These are phyloP conservation scores for Branchipolynoe longqiensis DNA, from an alignment of 2,888 invertebrate genomes.

Conservation along the genomic window DNA sequence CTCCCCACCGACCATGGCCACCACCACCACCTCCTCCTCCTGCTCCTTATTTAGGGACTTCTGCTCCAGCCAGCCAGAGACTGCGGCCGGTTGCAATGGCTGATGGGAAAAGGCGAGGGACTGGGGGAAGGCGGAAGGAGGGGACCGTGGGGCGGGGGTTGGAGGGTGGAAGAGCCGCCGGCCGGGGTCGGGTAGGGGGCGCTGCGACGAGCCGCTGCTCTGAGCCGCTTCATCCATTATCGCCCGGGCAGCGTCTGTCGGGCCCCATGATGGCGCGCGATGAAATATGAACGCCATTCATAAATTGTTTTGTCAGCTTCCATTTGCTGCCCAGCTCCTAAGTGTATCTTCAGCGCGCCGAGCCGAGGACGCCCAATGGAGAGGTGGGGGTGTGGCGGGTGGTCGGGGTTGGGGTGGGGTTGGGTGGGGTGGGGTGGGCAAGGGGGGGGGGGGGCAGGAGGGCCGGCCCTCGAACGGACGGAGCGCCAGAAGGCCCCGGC, in stretches of 20 bases:
- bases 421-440: neutral
- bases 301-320: conserved; percentile 57
- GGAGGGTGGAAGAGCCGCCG: neutral
- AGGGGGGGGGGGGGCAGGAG: neutral
- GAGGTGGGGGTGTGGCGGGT: neutral
- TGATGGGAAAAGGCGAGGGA: too few relatives aligned
- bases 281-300: conserved; percentile 55
- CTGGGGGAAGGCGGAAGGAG: neutral
- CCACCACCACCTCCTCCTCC: neutral
- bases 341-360: conserved; percentile 45
- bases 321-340: conserved; percentile 54
- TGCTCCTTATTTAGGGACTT: neutral
- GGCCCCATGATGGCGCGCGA: conserved; percentile 10
- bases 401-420: neutral
- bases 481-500: neutral
- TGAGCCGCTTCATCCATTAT: conserved; percentile 8
- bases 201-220: neutral
- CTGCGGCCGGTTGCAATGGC: neutral
- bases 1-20: too few relatives aligned
- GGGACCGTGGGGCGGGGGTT: neutral
- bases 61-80: neutral
- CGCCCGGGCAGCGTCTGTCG: conserved; percentile 29
- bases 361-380: conserved; percentile 19
- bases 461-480: neutral
- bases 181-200: neutral